phyloP scores from a whole-genome alignment of 2,888 invertebrate species.

The Crepidodera aurea region DNA sequence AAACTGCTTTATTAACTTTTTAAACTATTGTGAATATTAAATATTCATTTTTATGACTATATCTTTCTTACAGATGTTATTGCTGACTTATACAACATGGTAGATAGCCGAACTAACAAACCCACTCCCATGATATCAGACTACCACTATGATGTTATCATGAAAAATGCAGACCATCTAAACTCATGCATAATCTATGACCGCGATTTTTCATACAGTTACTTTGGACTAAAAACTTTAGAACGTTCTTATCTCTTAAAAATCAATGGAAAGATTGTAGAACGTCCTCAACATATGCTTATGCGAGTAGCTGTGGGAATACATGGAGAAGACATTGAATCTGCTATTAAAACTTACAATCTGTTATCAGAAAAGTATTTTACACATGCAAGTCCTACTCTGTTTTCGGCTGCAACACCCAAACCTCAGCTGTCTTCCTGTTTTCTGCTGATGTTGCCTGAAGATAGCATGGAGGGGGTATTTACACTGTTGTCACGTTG shows the following conservation, averaged over 20 bases:
- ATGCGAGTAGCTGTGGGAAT: conserved; percentile 97
- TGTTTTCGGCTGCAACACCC: conserved; percentile 93
- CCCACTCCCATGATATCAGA: conserved; percentile 87
- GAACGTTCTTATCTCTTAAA: conserved; percentile 94
- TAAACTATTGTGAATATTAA: too few relatives aligned
- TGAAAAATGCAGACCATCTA: conserved; percentile 85
- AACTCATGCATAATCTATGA: conserved; percentile 97
- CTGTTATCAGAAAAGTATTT: conserved; percentile 94
- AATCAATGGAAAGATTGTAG: conserved; percentile 90
- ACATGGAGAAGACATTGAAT: conserved; percentile 91
- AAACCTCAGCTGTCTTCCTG: conserved; percentile 95
- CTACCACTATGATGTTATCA: conserved; percentile 80
- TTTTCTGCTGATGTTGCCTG: conserved; percentile 92
- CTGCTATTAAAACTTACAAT: conserved; percentile 95
- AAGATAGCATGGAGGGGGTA: conserved; percentile 96
- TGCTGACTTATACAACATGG: conserved; percentile 80
- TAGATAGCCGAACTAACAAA: conserved; percentile 76
- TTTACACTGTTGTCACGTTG: conserved; percentile 91
- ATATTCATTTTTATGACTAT: too few relatives aligned
- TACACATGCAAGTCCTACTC: conserved; percentile 97
- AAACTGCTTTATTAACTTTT: too few relatives aligned
- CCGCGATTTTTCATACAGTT: conserved; percentile 95
- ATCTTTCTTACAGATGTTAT: conserved; percentile 81
- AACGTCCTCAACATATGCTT: conserved; percentile 98
- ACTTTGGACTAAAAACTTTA: conserved; percentile 99